Evolutionary conservation across 1,140 invertebrate species (phyloP), one percentile per base, ranked within the genome.

Genomic region (Neomicropteryx cornuta): DNA sequence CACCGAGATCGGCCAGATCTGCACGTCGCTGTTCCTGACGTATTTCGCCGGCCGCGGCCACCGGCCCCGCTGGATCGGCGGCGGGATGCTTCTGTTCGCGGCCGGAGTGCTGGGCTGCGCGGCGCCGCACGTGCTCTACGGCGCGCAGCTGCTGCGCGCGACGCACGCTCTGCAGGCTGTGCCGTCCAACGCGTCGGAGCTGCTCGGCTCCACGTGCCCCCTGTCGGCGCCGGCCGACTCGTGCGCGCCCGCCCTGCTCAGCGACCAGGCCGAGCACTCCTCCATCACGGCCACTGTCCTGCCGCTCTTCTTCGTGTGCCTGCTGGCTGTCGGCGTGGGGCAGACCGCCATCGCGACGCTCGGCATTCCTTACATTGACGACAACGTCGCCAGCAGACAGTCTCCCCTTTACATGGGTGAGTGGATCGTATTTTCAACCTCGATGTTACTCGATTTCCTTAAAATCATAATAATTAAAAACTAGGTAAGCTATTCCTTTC

Each of bases 21-120:
- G 82, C 29, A 87, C 83, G 11, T 85, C 88, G 13, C 63, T 95
- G 35, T 68, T 96, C 46, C 66, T 96, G 33, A 94, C 92, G 3
- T 97, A 96, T 56, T 88, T 92, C 55, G 92, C 89, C 2, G 90
- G 90, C 2, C 79, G 90, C 33, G 88, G 91, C 2, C 91, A 97
- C 64, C 75, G 93, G 43, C 94, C 93, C n/a, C 79, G 87, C 50
- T 96, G 91, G 91, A 95, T 96, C 38, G 90, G 88, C 10, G 86
- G 82, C 68, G 91, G 92, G 42, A 93, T 94, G 79, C 71, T 90
- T 8, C 68, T 95, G 23, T 89, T 95, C 58, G 87, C 87, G 2
- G 69, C 85, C 10, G 87, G 87, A 8, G 82, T 89, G 19, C 80
- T 94, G 44, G 77, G 88, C 38, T 94, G 90, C 55, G 83, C 91